A percentile compares a stretch with the other conserved stretches of the same genome.
These are phyloP conservation scores for Arnoldichthys spilopterus DNA, from an alignment of 2,797 vertebrate species.

Conservation along the genomic window DNA sequence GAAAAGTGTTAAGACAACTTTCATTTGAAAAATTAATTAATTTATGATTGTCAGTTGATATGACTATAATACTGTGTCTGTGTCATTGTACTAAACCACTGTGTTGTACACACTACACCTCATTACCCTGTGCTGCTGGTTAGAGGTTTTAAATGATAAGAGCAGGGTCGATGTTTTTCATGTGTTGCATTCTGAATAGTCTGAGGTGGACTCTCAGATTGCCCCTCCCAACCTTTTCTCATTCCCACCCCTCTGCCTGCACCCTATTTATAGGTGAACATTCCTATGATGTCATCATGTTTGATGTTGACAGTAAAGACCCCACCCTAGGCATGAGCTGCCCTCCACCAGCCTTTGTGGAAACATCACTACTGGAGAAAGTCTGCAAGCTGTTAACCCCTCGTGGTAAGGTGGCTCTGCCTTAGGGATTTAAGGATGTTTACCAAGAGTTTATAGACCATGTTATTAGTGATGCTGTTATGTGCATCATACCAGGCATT, in stretches of 20 bases:
- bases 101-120: background rate
- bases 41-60: no score
- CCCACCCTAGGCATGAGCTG: conserved; percentile 91
- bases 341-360: conserved; percentile 91
- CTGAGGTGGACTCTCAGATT: background rate
- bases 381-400: conserved; percentile 82
- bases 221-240: background rate
- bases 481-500: background rate
- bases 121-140: no score
- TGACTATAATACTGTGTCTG: no score
- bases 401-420: conserved; percentile 75
- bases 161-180: background rate
- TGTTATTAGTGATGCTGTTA: background rate
- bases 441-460: background rate
- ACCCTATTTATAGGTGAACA: conserved; percentile 68
- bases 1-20: no score
- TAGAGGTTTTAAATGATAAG: background rate
- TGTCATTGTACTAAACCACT: background rate
- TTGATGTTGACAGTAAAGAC: conserved; percentile 97
- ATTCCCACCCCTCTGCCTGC: conserved; percentile 10
- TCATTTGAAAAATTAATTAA: no score
- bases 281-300: conserved; percentile 88
- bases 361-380: conserved; percentile 83
- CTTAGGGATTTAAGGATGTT: background rate
- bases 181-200: conserved; percentile 4